A percentile compares a stretch with the other conserved stretches of the same genome.
Conservation (phyloP, 2,797 vertebrate species). For the Gallinago stenura region DNA sequence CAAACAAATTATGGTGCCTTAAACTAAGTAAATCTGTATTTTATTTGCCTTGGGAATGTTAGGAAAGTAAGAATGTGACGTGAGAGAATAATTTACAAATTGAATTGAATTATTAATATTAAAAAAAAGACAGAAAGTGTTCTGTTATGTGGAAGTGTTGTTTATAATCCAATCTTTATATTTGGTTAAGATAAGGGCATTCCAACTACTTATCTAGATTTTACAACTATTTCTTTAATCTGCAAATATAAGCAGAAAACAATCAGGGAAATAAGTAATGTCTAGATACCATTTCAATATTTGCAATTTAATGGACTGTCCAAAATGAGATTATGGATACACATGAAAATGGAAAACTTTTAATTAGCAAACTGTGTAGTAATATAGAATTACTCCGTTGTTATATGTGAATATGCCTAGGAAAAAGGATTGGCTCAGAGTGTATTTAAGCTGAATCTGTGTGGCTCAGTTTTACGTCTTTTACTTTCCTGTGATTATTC, state of each 20-base stretch:
- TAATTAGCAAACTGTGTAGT: constrained; percentile 1
- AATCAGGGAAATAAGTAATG: not conserved
- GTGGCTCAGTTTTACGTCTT: not conserved
- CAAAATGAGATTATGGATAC: not conserved
- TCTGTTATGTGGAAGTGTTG: not conserved
- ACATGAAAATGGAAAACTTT: not conserved
- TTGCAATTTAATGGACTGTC: not conserved
- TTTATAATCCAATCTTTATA: not conserved
- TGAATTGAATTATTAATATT: not conserved
- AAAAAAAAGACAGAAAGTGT: not conserved
- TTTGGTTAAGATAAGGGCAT: not conserved
- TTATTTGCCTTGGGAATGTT: not conserved
- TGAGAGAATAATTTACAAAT: not conserved
- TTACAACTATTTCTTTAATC: not conserved
- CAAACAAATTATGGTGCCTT: not conserved
- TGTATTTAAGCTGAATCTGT: not conserved
- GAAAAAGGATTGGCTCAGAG: not conserved
- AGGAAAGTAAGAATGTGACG: not conserved
- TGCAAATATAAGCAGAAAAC: not conserved
- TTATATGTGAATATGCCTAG: not conserved
- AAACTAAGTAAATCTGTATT: not conserved
- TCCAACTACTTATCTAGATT: not conserved
- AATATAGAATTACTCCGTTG: constrained; percentile 15
- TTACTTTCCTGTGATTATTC: not conserved
- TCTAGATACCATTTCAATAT: not conserved